A percentile compares a stretch with the other conserved stretches of the same genome.
Conservation (phyloP, 37 sponge, comb jelly and placozoan species). For the Dysidea cf. avara region DNA sequence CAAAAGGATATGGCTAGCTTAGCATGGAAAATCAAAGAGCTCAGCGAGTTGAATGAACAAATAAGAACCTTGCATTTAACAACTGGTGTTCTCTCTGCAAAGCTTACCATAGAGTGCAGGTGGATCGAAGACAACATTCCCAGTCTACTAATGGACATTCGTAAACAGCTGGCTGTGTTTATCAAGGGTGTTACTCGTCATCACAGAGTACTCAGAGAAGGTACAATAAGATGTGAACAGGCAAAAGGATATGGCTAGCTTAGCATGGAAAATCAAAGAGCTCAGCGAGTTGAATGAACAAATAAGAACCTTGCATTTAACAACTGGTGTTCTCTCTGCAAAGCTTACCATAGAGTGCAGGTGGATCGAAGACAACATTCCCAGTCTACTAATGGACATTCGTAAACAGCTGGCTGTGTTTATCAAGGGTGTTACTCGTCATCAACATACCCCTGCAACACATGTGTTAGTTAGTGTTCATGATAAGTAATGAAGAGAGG, state of each 20-base stretch:
- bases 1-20: neutral
- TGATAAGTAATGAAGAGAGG: constrained; percentile 21
- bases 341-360: too few relatives aligned
- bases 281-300: too few relatives aligned
- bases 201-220: too few relatives aligned
- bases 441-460: constrained; percentile 24
- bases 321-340: too few relatives aligned
- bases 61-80: neutral
- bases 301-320: neutral
- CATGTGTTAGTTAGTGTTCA: constrained; percentile 23
- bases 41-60: neutral
- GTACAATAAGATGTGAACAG: too few relatives aligned
- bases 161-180: neutral
- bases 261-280: too few relatives aligned
- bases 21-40: constrained; percentile 5
- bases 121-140: neutral
- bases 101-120: too few relatives aligned
- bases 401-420: neutral
- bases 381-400: neutral
- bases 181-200: constrained; percentile 1
- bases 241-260: neutral
- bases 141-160: neutral
- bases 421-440: too few relatives aligned
- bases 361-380: neutral
- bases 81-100: too few relatives aligned